Evolutionary conservation across 2,888 invertebrate species (phyloP), one percentile per base, ranked within the genome.

Genomic region (Melinaea menophilus): DNA sequence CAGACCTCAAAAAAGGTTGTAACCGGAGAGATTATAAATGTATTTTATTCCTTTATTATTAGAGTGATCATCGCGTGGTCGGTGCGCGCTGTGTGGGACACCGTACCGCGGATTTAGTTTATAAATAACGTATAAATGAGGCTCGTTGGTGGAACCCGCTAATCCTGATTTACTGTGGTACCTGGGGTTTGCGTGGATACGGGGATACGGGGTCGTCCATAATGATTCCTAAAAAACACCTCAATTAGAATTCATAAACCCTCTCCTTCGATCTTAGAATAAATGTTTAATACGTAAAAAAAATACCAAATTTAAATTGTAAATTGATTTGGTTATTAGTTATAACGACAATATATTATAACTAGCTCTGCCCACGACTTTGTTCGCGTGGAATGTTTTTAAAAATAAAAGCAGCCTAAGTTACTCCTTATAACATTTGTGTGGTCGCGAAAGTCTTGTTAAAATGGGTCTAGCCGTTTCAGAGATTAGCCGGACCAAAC

Each of bases 81-180:
- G 47, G 37, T 45, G 56, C 13, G 7, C 33, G 13, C 58, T 54
- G 55, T 34, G 35, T 55, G 37, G 31, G 56, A 35, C 34, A 59
- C 56, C 59, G 61, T 35, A 63, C 55, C 67, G 62, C 62, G 70
- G 70, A 70, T 70, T 70, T 70, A 67, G 70, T 70, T 69, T 86
- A 88, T 88, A 88, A 88, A 89, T 89, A 87, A 87, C 84, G 65
- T 78, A 79, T 79, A 86, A 88, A 89, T 84, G 87, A 85, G 85
- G 66, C 82, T 81, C 79, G 80, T 81, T 80, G 82, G 80, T 72
- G 75, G 73, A 74, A 71, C 64, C 66, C 71, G 75, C 79, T 89
- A 89, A 89, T 85, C 87, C 87, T 89, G 89, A 89, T 89, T 89
- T 88, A 89, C 80, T 73, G 82, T 76, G 79, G 71, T 75, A 76